These are phyloP conservation scores for Porphyrio hochstetteri DNA, from an alignment of 2,113 vertebrate species.

Conservation along the genomic window DNA sequence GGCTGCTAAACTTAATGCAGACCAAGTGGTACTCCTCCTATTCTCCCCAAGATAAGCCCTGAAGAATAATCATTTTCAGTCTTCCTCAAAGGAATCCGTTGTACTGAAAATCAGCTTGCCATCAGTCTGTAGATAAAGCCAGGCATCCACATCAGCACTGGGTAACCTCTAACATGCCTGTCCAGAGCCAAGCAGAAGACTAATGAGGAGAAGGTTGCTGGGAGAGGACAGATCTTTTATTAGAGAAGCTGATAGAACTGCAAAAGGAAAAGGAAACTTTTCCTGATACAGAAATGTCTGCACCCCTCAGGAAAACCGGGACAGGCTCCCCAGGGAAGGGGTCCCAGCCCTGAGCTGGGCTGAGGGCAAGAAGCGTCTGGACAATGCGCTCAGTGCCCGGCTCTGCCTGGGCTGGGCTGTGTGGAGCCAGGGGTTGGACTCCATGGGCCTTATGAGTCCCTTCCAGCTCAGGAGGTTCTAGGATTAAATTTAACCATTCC, in stretches of 20 bases:
- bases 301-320: too few species aligned
- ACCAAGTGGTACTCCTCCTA: not conserved
- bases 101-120: not conserved
- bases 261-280: not conserved
- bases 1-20: not conserved
- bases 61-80: not conserved
- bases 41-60: not conserved
- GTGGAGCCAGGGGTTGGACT: too few species aligned
- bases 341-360: too few species aligned
- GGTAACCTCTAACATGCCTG: not conserved
- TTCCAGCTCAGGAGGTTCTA: too few species aligned
- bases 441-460: too few species aligned
- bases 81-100: not conserved
- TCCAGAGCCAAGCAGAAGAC: not conserved
- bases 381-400: too few species aligned
- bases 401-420: too few species aligned
- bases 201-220: not conserved
- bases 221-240: not conserved
- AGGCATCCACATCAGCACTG: not conserved
- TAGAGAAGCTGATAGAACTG: not conserved
- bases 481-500: too few species aligned
- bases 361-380: too few species aligned
- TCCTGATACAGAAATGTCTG: not conserved
- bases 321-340: too few species aligned
- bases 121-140: not conserved